Base-by-base conservation (phyloP, 2,888 invertebrate genomes). In the Tromatobia lineatoria region DNA sequence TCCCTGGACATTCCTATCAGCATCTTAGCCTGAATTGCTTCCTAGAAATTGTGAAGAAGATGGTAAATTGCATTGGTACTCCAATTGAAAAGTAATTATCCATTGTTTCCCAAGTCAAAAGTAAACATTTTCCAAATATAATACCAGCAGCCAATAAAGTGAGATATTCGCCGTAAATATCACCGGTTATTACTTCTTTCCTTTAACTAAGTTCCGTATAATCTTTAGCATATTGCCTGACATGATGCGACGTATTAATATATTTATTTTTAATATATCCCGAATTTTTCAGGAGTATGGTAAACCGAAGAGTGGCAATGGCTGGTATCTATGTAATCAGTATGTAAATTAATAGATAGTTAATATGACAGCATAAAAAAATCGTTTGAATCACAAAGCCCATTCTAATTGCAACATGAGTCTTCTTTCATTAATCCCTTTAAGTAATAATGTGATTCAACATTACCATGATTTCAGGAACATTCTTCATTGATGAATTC, bases 1-100 rank as follows among this genome's bases (percentile, higher is more conserved):
- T 96, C 96, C 88, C 94, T 95, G 83, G 96, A 95, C 86, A 95
- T 94, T 92, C 95, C 96, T 93, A 95, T 94, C 85, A 96, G 94
- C 94, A 96, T 95, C 90, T 94, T 95, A 52, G 95, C 95, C 88
- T 95, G 94, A 86, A 96, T 91, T 84, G 95, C 94, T 92, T 96
- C 95, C 96, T 96, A 89, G 78, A 79, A 67, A 86, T 94, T 94
- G 87, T 54, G 67, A 61, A 79, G 69, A 61, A 13, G 73, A 42
- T 45, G 42, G 18, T 18, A 6, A 18, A 20, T 80, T 34, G 71
- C 18, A 34, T 34, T 34, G 34, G 34, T 34, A 6, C 34, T 34
- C 34, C 8, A 29, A 3, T 29, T 29, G 3, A 4, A 29, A 29
- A 29, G 29, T 29, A 29, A 29, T 29, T 29, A 29, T 29, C 4